Conservation (phyloP, 2,113 vertebrate genomes). For the Empidonax traillii region DNA sequence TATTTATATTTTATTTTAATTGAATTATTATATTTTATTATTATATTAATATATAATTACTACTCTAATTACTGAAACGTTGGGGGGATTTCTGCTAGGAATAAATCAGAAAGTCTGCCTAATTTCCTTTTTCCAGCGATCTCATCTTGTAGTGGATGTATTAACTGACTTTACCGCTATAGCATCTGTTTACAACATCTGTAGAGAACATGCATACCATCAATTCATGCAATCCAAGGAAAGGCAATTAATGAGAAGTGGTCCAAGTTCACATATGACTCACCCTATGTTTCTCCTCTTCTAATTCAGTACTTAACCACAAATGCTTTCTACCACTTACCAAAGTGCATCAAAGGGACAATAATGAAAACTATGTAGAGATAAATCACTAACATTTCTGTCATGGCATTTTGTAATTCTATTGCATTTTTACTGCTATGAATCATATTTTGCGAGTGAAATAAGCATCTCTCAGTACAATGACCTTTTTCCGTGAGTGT, state of each 20-base stretch:
- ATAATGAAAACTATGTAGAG: neutral
- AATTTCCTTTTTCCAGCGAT: neutral
- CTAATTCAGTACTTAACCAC: neutral
- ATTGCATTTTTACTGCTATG: neutral
- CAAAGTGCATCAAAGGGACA: neutral
- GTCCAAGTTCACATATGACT: neutral
- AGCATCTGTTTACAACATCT: neutral
- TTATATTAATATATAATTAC: too few relatives aligned
- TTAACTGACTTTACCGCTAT: rapidly evolving
- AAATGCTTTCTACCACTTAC: neutral
- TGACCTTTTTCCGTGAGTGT: neutral
- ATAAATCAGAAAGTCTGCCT: neutral
- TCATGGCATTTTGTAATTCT: neutral
- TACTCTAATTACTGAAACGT: neutral
- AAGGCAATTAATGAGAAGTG: neutral
- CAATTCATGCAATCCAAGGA: neutral
- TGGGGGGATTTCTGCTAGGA: neutral
- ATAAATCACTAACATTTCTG: neutral
- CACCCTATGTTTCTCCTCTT: rapidly evolving
- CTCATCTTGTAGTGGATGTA: neutral
- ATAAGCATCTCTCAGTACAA: neutral
- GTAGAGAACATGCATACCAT: neutral
- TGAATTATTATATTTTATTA: too few relatives aligned
- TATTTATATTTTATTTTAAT: too few relatives aligned
- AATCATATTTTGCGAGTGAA: neutral